phyloP scores from a whole-genome alignment of 2,888 invertebrate genomes.

The Lochmaea capreae region DNA sequence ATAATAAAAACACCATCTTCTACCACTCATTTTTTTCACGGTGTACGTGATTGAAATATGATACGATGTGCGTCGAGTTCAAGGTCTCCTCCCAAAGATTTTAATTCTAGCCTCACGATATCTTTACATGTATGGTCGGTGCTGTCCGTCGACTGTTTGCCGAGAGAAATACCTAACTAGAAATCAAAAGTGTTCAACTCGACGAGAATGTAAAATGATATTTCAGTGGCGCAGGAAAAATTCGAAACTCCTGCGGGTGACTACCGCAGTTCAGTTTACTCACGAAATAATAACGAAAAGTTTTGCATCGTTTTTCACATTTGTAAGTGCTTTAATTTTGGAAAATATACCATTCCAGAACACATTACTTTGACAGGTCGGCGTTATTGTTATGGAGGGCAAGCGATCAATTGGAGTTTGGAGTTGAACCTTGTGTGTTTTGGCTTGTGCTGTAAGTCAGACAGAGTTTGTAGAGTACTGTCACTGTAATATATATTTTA shows the following conservation, averaged over 20 bases:
- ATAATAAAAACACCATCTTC: constrained; percentile 9
- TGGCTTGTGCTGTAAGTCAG: too few relatives aligned
- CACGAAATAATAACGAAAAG: background rate
- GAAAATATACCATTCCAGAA: too few relatives aligned
- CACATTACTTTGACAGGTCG: too few relatives aligned
- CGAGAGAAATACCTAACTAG: constrained; percentile 29
- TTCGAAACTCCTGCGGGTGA: constrained; percentile 9
- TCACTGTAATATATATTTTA: too few relatives aligned
- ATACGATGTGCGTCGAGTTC: constrained; percentile 37
- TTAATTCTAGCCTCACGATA: constrained; percentile 37
- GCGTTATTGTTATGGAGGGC: too few relatives aligned
- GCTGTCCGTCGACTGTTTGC: constrained; percentile 17
- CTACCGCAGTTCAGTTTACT: background rate
- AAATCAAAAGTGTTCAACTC: constrained; percentile 36
- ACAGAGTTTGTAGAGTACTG: too few relatives aligned
- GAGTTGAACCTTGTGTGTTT: too few relatives aligned
- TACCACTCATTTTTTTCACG: constrained; percentile 13
- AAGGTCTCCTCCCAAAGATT: constrained; percentile 39
- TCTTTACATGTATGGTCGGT: constrained; percentile 32
- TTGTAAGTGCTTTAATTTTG: too few relatives aligned
- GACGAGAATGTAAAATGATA: constrained; percentile 29
- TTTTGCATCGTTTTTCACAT: too few relatives aligned
- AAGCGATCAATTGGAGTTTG: too few relatives aligned
- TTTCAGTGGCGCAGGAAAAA: constrained; percentile 26
- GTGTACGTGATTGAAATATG: constrained; percentile 39